Base-by-base conservation (phyloP, 1,140 invertebrate species). In the Oppia nitens region DNA sequence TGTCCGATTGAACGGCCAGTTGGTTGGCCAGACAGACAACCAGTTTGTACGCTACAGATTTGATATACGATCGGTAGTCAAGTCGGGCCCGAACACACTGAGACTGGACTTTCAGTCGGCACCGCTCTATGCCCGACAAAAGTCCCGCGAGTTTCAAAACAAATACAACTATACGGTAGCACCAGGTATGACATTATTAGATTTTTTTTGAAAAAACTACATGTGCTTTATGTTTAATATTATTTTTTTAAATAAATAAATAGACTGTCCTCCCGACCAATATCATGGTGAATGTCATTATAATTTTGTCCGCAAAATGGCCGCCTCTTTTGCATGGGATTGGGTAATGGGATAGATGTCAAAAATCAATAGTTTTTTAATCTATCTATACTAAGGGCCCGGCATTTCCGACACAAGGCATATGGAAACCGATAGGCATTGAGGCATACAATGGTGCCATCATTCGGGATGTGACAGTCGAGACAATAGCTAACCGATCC, bases 261-360 rank as follows among this genome's bases (percentile, higher is more conserved):
- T 1, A 56, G 55, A 47, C 26, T 97, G 92, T 71, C 81, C 86
- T 0, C 79, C 81, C 2, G 63, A 71, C 0, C 71, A 72, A 1
- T 93, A 95, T 65, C 79, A 91, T 62, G 95, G 95, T 1, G 89
- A 95, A 71, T 96, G 92, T 68, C 87, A 97, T 66, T 81, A 82
- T 3, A 96, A 98, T 71, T 85, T 91, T 70, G 79, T 98, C 54
- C 77, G 92, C 55, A 98, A 98, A 75, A 92, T 92, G 82, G 94
- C 97, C 74, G 84, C 88, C 0, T 92, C 88, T 11, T 98, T 94
- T 64, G 78, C 82, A 28, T 98, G 95, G 95, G 95, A 98, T 73
- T 98, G 94, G 95, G 94, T 92, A 56, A 55, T 23, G 14, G 6
- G 6, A 24, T 48, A n/a, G 14, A n/a, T 11, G n/a, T n/a, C 6